phyloP scores from a whole-genome alignment of 2,113 vertebrate species.

The Zeus faber region DNA sequence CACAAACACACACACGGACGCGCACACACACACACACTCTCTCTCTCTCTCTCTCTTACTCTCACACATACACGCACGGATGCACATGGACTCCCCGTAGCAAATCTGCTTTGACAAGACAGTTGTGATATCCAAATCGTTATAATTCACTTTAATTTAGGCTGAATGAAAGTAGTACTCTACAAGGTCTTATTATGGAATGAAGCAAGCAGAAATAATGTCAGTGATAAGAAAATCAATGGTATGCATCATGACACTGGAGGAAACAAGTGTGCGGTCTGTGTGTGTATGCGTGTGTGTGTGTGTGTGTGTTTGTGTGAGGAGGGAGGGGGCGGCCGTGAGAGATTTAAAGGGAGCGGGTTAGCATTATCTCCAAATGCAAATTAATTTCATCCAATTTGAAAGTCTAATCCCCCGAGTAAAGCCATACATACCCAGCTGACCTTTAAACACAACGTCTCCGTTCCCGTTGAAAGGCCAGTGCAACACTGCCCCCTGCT shows the following conservation, averaged over 20 bases:
- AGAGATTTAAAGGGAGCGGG: neutral
- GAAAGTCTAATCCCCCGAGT: too few species aligned
- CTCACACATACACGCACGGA: conserved; percentile 1
- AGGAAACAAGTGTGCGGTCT: conserved; percentile 3
- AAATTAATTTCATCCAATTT: neutral
- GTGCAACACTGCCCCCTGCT: conserved; percentile 52
- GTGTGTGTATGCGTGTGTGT: neutral
- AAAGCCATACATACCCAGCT: too few species aligned
- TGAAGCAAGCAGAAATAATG: conserved; percentile 34
- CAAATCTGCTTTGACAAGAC: conserved; percentile 28
- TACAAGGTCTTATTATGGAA: conserved; percentile 34
- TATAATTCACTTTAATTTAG: conserved; percentile 27
- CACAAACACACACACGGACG: too few species aligned
- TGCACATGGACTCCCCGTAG: neutral
- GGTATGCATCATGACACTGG: conserved; percentile 9
- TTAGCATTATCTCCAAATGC: neutral
- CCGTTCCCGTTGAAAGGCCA: too few species aligned
- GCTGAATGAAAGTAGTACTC: conserved; percentile 32
- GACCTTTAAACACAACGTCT: too few species aligned
- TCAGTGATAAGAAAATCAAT: conserved; percentile 12
- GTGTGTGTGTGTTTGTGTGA: neutral
- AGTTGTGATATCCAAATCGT: conserved; percentile 25
- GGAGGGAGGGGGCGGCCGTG: too few species aligned
- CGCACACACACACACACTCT: too few species aligned
- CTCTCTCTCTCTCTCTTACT: too few species aligned